A percentile compares a stretch with the other conserved stretches of the same genome.
Evolutionary conservation across 1,140 invertebrate species (phyloP).

Genomic region (Drosophila dunni): DNA sequence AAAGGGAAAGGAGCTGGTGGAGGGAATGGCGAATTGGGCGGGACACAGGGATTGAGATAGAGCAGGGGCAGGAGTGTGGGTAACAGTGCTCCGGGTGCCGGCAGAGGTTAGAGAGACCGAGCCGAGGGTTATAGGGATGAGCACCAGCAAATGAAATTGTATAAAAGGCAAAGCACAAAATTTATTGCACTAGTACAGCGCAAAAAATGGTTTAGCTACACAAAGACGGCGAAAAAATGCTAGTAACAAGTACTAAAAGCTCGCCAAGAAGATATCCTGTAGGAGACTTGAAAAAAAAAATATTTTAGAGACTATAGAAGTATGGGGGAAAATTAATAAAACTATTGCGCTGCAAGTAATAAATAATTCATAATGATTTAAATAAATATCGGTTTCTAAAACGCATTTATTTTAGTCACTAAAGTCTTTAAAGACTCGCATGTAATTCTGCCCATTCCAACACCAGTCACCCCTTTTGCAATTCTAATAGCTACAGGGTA

Average conservation of each 20-base stretch:
- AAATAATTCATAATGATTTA: too few relatives aligned
- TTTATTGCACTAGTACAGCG: slow-evolving; percentile 73
- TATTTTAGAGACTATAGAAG: too few relatives aligned
- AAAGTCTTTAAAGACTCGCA: background rate
- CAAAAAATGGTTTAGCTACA: slow-evolving; percentile 60
- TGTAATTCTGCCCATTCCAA: background rate
- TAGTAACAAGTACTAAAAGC: background rate
- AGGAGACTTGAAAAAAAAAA: background rate
- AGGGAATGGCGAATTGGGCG: background rate
- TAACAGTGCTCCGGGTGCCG: background rate
- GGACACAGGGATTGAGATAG: slow-evolving; percentile 21
- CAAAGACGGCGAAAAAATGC: slow-evolving; percentile 3
- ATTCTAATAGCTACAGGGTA: slow-evolving; percentile 17
- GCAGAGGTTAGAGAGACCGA: slow-evolving; percentile 5
- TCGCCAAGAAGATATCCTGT: background rate
- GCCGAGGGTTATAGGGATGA: slow-evolving; percentile 24
- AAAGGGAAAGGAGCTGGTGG: background rate
- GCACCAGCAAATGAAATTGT: slow-evolving; percentile 78
- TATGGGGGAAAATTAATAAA: too few relatives aligned
- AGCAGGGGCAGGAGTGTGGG: background rate
- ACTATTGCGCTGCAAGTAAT: too few relatives aligned
- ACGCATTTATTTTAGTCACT: background rate
- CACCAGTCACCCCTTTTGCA: background rate
- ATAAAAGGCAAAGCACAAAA: slow-evolving; percentile 80
- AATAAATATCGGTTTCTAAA: too few relatives aligned